Evolutionary conservation across 2,113 vertebrate species (phyloP), one percentile per base, ranked within the genome.

Genomic region (Theristicus caerulescens): DNA sequence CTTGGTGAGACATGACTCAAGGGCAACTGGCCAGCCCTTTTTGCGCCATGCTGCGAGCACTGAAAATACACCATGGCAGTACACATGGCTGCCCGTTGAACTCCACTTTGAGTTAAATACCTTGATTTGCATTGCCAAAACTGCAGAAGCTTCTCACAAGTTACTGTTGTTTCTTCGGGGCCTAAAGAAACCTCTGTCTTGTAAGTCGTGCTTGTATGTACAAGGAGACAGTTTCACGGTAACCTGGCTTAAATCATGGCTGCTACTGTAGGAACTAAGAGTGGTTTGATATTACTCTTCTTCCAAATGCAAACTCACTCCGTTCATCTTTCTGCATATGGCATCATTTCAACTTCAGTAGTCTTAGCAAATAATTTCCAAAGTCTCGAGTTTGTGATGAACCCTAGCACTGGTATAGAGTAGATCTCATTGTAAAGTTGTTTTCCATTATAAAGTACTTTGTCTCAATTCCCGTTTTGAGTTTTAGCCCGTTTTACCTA

Each of bases 201-300:
- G 5, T 42, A 11, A 54, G 5, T 29, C 7, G 0, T 46, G 34
- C 34, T 58, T 5, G 2, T 16, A 9, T 3, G 10, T 27, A 6
- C 16, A 9, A 36, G 76, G 38, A 58, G 51, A 6, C 15, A 4
- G 32, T 17, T 13, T 51, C 31, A 7, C 38, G 20, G 58, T 31
- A 44, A 44, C 58, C 32, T 54, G 47, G 25, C 49, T 54, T 52
- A 54, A 52, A 11, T 62, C 29, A 11, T 3, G 47, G 69, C 17
- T 13, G 22, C 36, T 22, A 3, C 46, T 14, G 22, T 13, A 52
- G 25, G 42, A 17, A 15, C 31, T 1, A 7, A 11, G 17, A 44
- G 6, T 11, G 20, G 7, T 18, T 34, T 19, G 58, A 7, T 2
- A 0, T 57, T n/a, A 16, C 40, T 19, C 11, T 4, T 47, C 18